Base-by-base conservation (phyloP, 64 coral and sea anemone species). In the Actinia tenebrosa region DNA sequence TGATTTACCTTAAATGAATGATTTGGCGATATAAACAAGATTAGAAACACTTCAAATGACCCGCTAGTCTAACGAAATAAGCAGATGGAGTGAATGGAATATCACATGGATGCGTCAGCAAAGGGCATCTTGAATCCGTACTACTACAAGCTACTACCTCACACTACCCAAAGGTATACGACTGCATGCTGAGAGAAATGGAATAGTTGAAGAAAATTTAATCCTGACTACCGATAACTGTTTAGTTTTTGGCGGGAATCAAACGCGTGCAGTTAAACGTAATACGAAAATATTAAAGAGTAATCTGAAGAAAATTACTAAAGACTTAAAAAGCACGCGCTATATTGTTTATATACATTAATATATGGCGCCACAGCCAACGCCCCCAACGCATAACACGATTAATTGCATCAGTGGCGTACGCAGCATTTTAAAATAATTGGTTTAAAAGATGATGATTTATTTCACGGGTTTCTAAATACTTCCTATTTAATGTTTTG, bases 1-100 rank as follows among this genome's bases (percentile, higher is more conserved):
- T 75, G 27, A 75, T 75, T 75, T 75, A 75, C 69, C 69, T 75
- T 75, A 75, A 75, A 37, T 75, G 69, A 75, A 30, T 75, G 69
- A 75, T 27, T 13, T 75, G 23, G n/a, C n/a, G 69, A 75, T 75
- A 75, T 75, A 43, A 75, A 75, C 69, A 75, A 75, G 69, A 75
- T 75, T 75, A 75, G 26, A 42, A 75, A 30, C 69, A 75, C 69
- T 75, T 75, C 69, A 75, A 75, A 75, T 25, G 26, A 3, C n/a
- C 22, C 69, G 69, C n/a, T 75, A 9, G 69, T 75, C 27, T 42
- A 30, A 75, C 69, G 69, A n/a, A 37, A 14, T 75, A 43, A 75
- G 6, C 69, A 42, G 23, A 27, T 37, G 69, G 22, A 75, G 13
- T 75, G 0, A 26, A 42, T 75, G 64, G 64, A 25, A 69, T 69